Evolutionary conservation across 2,888 invertebrate genomes (phyloP), one percentile per base, ranked within the genome.

Genomic region (Gymnoscelis rufifasciata): DNA sequence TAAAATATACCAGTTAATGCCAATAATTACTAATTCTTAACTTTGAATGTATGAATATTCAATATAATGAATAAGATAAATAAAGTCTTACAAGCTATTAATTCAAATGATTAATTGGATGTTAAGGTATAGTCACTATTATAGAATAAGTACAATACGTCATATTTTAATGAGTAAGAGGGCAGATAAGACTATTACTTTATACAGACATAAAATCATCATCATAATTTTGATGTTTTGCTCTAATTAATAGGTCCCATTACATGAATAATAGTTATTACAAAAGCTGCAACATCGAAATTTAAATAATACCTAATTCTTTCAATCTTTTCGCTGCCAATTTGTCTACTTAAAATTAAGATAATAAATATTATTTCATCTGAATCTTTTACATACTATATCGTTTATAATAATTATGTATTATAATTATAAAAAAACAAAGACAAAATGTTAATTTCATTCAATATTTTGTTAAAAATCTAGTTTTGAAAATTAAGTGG

Each of bases 111-210:
- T 44, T 44, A 44, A 28, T 43, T 13, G 40, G 26, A 43, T 37
- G 33, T 41, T 44, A 44, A 36, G 30, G 35, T 39, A 47, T 39
- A 19, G 30, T 49, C 31, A 31, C 40, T 43, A 35, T 29, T 41
- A 41, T 15, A 31, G 36, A 29, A 46, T 30, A 38, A 23, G 19
- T 26, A 13, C 31, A 33, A 5, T 8, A 38, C 1, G 11, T 33
- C 30, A 47, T 49, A 55, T 49, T 47, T 52, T 53, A 38, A 52
- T 56, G 57, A 57, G 47, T 51, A 53, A 53, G 44, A 15, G 48
- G 43, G 42, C 40, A 38, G 29, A 31, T 10, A 27, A 35, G 43
- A 31, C 13, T 43, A 27, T 31, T 12, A 40, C 11, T 33, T 27
- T 38, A 33, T 24, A 40, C 31, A 40, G 23, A 33, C 12, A 13